Percentiles rank a stretch among this genome's conserved stretches.
These are phyloP conservation scores for Sipha flava DNA, from an alignment of 1,140 invertebrate genomes.

Conservation along the genomic window DNA sequence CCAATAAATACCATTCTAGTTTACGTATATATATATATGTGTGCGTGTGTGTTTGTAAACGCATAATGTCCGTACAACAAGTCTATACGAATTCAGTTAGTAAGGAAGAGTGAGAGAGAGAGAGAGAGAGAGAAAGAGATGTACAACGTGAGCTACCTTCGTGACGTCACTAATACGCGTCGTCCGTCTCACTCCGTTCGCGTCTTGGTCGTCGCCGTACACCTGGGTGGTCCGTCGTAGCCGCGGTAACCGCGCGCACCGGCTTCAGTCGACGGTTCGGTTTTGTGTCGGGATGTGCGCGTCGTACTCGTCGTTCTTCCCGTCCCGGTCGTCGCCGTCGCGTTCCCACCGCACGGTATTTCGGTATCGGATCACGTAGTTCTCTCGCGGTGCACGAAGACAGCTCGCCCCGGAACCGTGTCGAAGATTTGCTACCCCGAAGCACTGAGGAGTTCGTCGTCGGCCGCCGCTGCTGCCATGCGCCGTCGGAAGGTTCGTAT, in stretches of 20 bases:
- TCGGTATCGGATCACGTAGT: too few species aligned
- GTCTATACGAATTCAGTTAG: too few species aligned
- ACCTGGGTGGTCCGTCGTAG: slow-evolving; percentile 24
- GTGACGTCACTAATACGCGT: slow-evolving; percentile 6
- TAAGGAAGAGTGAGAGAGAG: too few species aligned
- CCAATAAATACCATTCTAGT: too few species aligned
- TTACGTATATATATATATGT: background rate
- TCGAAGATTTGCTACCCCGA: too few species aligned
- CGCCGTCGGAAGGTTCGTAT: too few species aligned
- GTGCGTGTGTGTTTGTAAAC: background rate
- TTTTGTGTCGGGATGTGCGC: slow-evolving; percentile 20
- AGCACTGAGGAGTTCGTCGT: too few species aligned
- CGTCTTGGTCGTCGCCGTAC: background rate
- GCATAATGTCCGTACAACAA: too few species aligned
- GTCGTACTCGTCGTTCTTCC: background rate
- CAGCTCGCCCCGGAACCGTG: too few species aligned
- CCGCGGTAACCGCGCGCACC: background rate
- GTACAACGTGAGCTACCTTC: background rate
- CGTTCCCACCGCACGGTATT: background rate
- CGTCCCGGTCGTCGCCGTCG: background rate
- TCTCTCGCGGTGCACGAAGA: too few species aligned
- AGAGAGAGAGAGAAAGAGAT: background rate
- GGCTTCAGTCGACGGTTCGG: slow-evolving; percentile 17
- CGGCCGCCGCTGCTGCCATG: too few species aligned
- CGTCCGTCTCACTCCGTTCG: background rate